Evolutionary conservation across 2,113 vertebrate species (phyloP), one percentile per base, ranked within the genome.

Genomic region (Tapirus terrestris): DNA sequence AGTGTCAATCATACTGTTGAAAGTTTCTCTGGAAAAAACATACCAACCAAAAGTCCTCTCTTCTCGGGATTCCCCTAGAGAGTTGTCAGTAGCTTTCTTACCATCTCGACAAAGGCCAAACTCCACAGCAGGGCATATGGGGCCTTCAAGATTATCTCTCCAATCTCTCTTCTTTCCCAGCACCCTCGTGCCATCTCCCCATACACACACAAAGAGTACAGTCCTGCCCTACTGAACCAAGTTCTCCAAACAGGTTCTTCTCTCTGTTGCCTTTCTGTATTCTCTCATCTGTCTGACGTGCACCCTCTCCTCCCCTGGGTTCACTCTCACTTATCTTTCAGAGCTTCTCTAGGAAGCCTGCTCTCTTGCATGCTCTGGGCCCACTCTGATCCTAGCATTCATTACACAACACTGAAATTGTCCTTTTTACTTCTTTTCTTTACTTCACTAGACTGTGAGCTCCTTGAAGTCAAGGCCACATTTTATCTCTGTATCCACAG

Each of bases 41-140:
- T 7, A 87, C 8, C 20, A 61, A 36, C 63, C 83, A n/a, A 68
- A 84, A 96, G 48, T 25, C 39, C n/a, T 94, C 31, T 91, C 39
- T 79, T 90, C 81, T 77, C 36, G 13, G 25, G 89, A 73, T 43
- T 90, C 58, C 20, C 75, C 8, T 36, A 25, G 33, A 85, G 43
- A 80, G 51, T 51, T n/a, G 0, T 89, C 20, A 65, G n/a, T 39
- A 45, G 18, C 31, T 8, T 85, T 80, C 93, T 83, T 87, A 45
- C 89, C 58, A 31, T 45, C 60, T 18, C 18, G 5, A 81, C 5
- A 60, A 87, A 89, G 6, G 10, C 70, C 3, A 7, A 2, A 31
- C 48, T 68, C 67, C 67, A 56, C 8, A 39, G n/a, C 31, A 81
- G 43, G 17, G 0, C 56, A 1, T 61, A 1, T 29, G 21, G 56